Conservation (phyloP, 2,113 vertebrate genomes). For the Neolamprologus devosi region DNA sequence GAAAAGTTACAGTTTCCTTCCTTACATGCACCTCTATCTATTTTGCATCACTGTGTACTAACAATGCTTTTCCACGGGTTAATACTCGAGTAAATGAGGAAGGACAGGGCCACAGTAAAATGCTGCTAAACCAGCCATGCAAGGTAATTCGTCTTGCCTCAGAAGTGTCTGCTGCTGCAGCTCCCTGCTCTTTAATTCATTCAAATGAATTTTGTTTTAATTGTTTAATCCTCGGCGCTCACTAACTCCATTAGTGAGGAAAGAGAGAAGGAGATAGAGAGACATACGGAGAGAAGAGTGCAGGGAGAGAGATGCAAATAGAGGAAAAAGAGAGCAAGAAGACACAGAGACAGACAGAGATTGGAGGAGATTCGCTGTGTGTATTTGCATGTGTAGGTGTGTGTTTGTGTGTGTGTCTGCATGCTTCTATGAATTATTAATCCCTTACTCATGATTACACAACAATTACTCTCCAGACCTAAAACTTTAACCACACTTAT, state of each 20-base stretch:
- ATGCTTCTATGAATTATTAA: slow-evolving; percentile 52
- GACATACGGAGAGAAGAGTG: not conserved
- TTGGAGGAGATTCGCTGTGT: not conserved
- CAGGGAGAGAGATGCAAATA: not conserved
- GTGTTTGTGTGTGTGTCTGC: not conserved
- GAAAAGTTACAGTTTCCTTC: not conserved
- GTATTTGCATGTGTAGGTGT: not conserved
- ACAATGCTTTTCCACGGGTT: slow-evolving; percentile 31
- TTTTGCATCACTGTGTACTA: slow-evolving; percentile 1
- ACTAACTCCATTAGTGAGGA: slow-evolving; percentile 52
- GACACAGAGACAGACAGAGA: not conserved
- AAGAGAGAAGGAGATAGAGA: not conserved
- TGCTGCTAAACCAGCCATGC: slow-evolving; percentile 45
- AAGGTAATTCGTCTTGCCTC: slow-evolving; percentile 54
- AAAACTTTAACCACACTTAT: slow-evolving; percentile 49
- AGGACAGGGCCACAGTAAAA: slow-evolving; percentile 42
- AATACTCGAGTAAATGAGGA: slow-evolving; percentile 44
- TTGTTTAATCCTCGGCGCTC: slow-evolving; percentile 55
- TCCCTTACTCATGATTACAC: slow-evolving; percentile 50
- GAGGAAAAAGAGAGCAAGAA: not conserved
- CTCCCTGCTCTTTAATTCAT: slow-evolving; percentile 55
- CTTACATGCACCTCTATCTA: not conserved
- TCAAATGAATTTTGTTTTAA: slow-evolving; percentile 61
- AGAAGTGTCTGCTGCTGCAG: slow-evolving; percentile 39
- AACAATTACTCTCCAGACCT: slow-evolving; percentile 57